Percentiles rank a stretch among this genome's conserved stretches.
Conservation (phyloP, 2,113 vertebrate genomes). For the Butastur rufipennis region DNA sequence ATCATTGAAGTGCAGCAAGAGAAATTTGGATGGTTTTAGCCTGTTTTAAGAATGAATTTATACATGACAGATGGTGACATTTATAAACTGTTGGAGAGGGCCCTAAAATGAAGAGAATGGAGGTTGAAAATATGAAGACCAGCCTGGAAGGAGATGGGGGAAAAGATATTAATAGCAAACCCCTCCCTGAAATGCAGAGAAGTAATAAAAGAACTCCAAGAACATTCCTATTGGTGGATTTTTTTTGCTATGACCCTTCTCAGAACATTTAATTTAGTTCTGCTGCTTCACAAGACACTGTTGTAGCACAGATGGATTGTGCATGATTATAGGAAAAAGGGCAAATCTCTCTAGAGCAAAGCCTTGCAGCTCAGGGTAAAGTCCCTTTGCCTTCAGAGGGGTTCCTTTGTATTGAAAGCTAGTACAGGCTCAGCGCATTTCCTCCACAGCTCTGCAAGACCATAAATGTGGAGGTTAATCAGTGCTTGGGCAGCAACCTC, state of each 20-base stretch:
- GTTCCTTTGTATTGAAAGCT: neutral
- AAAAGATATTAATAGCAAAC: constrained; percentile 1
- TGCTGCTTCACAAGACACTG: neutral
- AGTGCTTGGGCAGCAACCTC: neutral
- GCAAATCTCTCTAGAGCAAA: neutral
- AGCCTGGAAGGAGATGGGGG: neutral
- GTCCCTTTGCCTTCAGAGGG: neutral
- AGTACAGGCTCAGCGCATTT: neutral
- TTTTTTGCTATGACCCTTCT: neutral
- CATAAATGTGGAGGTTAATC: neutral
- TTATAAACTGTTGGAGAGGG: neutral
- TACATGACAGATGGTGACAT: neutral
- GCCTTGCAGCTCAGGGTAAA: neutral
- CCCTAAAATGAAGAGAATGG: constrained; percentile 27
- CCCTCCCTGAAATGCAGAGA: neutral
- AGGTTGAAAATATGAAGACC: neutral
- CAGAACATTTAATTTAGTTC: neutral
- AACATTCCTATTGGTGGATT: neutral
- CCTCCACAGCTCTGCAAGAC: neutral
- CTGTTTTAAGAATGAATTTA: neutral
- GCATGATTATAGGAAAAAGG: neutral
- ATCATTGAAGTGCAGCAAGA: neutral
- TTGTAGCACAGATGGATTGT: neutral
- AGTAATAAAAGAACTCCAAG: neutral
- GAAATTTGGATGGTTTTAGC: constrained; percentile 1